Evolutionary conservation across 2,113 vertebrate genomes (phyloP), one percentile per base, ranked within the genome.

Genomic region (Struthio camelus): DNA sequence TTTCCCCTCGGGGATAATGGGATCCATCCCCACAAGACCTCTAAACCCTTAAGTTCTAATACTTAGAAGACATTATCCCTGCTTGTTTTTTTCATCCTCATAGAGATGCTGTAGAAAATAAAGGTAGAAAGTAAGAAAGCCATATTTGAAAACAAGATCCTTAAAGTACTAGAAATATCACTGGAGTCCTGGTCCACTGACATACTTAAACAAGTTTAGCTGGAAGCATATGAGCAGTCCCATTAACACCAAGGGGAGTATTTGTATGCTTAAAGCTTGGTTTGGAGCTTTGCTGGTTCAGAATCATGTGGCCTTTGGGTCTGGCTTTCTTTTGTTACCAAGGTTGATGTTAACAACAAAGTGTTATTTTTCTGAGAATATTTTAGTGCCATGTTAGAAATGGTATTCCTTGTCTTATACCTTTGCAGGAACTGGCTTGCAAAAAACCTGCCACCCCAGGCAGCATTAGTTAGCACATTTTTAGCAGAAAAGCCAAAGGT

Each of bases 381-480:
- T 78, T 88, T 71, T 56, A 82, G 16, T 71, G 34, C 13, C 32
- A 0, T 36, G 9, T 54, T 27, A 88, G 53, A 92, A 85, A 87
- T 34, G 10, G 11, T 16, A 44, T 67, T 67, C 13, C 12, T 83
- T 73, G 7, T n/a, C 80, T 81, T 34, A 14, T 16, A 30, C 4
- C 0, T 0, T 22, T 46, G 24, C 14, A 51, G 34, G 8, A 90
- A 79, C 13, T 62, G n/a, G 6, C 27, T 56, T n/a, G 17, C 17
- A 82, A 53, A 62, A 59, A 34, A 40, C 15, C n/a, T 28, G 5
- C 10, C 72, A 23, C 24, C 9, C 0, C 38, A 61, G 32, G 48
- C 23, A 73, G 30, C 50, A 66, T 66, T 44, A 69, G 24, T n/a
- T 84, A 36, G 11, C 2, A 7, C 14, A 16, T 78, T 77, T 62